phyloP scores from a whole-genome alignment of 2,113 vertebrate genomes.

The Phylloscopus trochiloides region DNA sequence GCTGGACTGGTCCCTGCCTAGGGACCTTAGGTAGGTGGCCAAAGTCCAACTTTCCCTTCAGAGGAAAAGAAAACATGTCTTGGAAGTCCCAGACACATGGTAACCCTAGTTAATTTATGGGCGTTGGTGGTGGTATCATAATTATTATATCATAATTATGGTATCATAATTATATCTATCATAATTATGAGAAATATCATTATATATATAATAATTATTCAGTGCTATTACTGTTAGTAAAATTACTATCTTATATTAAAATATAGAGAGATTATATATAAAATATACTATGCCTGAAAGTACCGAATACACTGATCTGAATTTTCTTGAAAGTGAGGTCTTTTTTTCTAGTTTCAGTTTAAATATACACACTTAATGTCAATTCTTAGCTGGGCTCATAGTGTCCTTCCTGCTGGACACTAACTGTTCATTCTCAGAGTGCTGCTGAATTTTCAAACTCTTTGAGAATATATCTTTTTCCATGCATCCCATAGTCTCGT shows the following conservation, averaged over 20 bases:
- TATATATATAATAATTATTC: not conserved
- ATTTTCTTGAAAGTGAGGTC: not conserved
- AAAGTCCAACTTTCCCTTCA: not conserved
- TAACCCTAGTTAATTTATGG: not conserved
- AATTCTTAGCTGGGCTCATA: not conserved
- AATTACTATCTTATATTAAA: not conserved
- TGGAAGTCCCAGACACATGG: not conserved
- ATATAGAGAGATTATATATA: not conserved
- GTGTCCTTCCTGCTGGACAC: not conserved
- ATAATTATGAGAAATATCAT: too few species aligned
- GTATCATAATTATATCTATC: too few species aligned
- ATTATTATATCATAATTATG: not conserved
- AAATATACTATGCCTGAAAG: not conserved
- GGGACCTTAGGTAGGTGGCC: too few species aligned
- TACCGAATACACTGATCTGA: not conserved
- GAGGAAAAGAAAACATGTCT: not conserved
- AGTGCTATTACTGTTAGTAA: not conserved
- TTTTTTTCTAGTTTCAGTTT: not conserved
- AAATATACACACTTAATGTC: not conserved
- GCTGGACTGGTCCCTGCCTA: not conserved
- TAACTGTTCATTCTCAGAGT: not conserved
- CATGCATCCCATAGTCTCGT: not conserved
- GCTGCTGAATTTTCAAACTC: not conserved
- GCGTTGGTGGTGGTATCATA: accelerated
- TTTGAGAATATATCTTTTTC: not conserved